Base-by-base conservation (phyloP, 2,797 vertebrate species). In the Sebastes ruberrimus region DNA sequence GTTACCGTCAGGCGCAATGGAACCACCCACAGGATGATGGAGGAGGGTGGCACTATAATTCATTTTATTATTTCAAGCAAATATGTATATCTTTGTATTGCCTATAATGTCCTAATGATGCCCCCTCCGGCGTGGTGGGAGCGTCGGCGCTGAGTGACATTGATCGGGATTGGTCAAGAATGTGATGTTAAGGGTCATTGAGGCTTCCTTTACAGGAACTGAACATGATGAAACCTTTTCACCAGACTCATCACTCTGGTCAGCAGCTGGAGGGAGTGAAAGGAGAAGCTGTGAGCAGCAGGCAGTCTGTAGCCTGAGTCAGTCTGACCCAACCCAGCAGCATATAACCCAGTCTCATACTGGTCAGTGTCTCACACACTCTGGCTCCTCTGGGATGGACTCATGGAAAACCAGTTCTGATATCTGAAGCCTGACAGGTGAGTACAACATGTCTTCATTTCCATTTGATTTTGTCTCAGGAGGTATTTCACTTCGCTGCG, bases 361-460 rank as follows among this genome's bases (percentile, higher is more conserved):
- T 42, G 8, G 13, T 49, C 18, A 18, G 10, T 2, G 8, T 63
- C 59, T 42, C 9, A 11, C 0, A 1, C 13, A 1, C 6, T 78
- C 55, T 13, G n/a, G 61, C 28, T 76, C n/a, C 16, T 60, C 63
- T 72, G 28, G 32, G 28, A 53, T 60, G 59, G 53, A 38, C 69
- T 56, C 5, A 52, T 11, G 49, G 18, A 22, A 65, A 64, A 38
- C n/a, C 52, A 4, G 10, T 55, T 57, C 27, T 81, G 2, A 57
- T 38, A 55, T 66, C 69, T 76, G 73, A 86, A 74, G 61, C 42
- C 32, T 53, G 27, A 65, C 74, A 79, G 73, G 86, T 46, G 14
- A 88, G 86, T 83, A 71, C 56, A n/a, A 22, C 23, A 42, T 7
- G 23, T 7, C n/a, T 60, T 60, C 16, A 20, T 30, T 60, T 30